phyloP scores from a whole-genome alignment of 2,888 invertebrate genomes.

The Aethes cnicana region DNA sequence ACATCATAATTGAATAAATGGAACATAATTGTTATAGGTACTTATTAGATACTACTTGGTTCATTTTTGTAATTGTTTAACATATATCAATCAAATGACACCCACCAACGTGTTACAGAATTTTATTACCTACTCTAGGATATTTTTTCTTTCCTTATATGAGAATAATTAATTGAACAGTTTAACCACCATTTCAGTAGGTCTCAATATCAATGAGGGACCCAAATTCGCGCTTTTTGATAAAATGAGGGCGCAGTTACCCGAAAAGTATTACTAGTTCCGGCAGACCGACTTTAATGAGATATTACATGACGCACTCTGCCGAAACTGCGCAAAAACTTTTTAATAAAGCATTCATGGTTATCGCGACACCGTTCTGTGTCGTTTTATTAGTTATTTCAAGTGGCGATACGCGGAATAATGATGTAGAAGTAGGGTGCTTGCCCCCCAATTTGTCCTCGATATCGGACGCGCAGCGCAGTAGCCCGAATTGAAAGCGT shows the following conservation, averaged over 20 bases:
- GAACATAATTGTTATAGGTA: too few species aligned
- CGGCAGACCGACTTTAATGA: slow-evolving; percentile 33
- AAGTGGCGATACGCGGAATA: slow-evolving; percentile 17
- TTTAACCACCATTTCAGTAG: too few species aligned
- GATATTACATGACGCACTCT: slow-evolving; percentile 34
- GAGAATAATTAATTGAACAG: too few species aligned
- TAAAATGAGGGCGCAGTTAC: slow-evolving; percentile 11
- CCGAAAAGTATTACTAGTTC: slow-evolving; percentile 44
- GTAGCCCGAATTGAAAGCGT: slow-evolving; percentile 17
- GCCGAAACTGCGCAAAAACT: slow-evolving; percentile 42
- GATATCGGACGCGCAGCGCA: slow-evolving; percentile 8
- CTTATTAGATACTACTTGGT: too few species aligned
- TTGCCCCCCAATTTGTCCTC: slow-evolving; percentile 11
- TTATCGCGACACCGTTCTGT: slow-evolving; percentile 20
- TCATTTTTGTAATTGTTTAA: too few species aligned
- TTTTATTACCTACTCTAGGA: too few species aligned
- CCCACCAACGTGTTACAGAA: too few species aligned
- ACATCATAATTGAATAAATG: too few species aligned
- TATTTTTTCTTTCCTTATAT: too few species aligned
- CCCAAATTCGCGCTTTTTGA: too few species aligned
- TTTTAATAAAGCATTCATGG: slow-evolving; percentile 40
- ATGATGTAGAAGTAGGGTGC: slow-evolving; percentile 19
- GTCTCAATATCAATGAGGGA: too few species aligned
- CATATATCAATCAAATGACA: too few species aligned
- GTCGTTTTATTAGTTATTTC: slow-evolving; percentile 23